Evolutionary conservation across 2,797 vertebrate genomes (phyloP).

Genomic region (Hydrophis major): DNA sequence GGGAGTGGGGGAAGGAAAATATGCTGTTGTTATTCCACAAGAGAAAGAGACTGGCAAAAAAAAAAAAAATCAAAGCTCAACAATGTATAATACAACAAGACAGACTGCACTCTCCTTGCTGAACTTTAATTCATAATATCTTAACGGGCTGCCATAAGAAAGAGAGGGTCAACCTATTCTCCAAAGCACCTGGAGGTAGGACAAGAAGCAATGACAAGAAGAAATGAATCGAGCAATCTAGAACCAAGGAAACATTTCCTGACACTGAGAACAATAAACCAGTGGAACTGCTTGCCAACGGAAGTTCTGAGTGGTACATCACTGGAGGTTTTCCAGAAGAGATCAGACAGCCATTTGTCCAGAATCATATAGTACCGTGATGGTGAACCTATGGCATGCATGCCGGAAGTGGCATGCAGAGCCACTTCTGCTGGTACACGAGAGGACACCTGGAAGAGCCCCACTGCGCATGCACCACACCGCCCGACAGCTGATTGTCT

Average conservation of each 20-base stretch:
- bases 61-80: not conserved
- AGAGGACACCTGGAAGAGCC: too few species aligned
- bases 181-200: not conserved
- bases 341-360: not conserved
- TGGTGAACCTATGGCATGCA: too few species aligned
- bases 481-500: too few species aligned
- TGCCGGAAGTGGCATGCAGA: too few species aligned
- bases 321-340: not conserved
- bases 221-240: not conserved
- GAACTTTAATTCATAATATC: not conserved
- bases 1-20: not conserved
- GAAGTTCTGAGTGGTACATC: not conserved
- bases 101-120: not conserved
- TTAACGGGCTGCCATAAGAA: not conserved
- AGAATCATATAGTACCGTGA: not conserved
- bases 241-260: not conserved
- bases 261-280: not conserved
- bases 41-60: not conserved
- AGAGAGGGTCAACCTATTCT: not conserved
- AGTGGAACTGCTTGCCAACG: not conserved
- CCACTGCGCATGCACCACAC: too few species aligned
- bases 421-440: too few species aligned
- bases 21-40: not conserved
- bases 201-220: not conserved
- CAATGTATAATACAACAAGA: not conserved